phyloP scores from a whole-genome alignment of 2,113 vertebrate genomes.

The Donacobius atricapilla region DNA sequence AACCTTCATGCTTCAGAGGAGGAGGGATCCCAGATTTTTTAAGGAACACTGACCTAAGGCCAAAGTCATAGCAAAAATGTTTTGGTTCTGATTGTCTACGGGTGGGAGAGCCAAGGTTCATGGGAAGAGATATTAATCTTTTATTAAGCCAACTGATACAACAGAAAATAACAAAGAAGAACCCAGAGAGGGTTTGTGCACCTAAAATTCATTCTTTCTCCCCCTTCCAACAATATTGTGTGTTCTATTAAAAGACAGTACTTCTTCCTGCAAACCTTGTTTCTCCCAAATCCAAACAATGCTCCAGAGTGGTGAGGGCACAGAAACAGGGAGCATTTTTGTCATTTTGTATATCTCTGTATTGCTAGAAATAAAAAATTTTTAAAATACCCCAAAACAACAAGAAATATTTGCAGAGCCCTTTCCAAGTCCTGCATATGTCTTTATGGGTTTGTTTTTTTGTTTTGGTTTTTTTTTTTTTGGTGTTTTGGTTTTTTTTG shows the following conservation, averaged over 20 bases:
- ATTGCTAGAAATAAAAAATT: neutral
- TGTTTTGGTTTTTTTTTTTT: no score
- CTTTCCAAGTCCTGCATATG: neutral
- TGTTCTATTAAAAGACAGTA: slow-evolving; percentile 21
- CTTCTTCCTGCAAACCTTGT: neutral
- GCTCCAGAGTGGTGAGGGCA: neutral
- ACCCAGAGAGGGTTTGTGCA: neutral
- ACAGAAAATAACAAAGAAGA: neutral
- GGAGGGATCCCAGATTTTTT: neutral
- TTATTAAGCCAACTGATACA: slow-evolving; percentile 30
- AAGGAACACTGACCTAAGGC: slow-evolving; percentile 12
- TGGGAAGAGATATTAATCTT: slow-evolving; percentile 18
- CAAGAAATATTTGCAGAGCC: neutral
- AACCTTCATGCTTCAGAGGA: neutral
- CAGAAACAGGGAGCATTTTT: neutral
- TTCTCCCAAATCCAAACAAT: neutral
- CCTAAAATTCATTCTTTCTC: neutral
- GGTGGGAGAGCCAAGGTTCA: neutral
- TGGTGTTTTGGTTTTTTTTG: no score
- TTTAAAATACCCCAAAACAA: neutral
- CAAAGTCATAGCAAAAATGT: slow-evolving; percentile 1
- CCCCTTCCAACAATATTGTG: neutral
- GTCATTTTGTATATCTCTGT: neutral
- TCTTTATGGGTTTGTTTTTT: neutral
- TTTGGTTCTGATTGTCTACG: neutral